These are phyloP conservation scores for Chloroceryle aenea DNA, from an alignment of 2,113 vertebrate genomes.

Conservation along the genomic window DNA sequence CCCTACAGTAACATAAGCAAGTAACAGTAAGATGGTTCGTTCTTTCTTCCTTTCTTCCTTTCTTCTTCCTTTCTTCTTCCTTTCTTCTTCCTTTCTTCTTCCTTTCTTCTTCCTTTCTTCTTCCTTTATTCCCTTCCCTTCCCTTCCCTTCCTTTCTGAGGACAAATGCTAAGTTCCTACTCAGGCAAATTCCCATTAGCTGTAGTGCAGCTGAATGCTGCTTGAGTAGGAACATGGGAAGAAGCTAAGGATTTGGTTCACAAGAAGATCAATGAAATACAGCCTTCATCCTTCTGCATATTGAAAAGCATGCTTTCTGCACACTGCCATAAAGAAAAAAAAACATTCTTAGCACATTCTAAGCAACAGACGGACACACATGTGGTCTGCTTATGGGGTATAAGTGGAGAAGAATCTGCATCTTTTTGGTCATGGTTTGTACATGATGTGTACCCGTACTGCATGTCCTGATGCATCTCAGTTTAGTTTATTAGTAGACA, in stretches of 20 bases:
- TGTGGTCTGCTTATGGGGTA: neutral
- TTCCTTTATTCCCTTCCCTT: too few relatives aligned
- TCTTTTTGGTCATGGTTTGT: accelerated
- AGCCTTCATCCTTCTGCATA: neutral
- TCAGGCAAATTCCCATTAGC: neutral
- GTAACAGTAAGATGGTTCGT: neutral
- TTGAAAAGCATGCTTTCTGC: neutral
- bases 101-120: too few relatives aligned
- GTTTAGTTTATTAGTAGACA: neutral
- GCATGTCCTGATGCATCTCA: neutral
- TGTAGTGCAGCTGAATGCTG: neutral
- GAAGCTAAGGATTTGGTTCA: neutral
- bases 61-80: too few relatives aligned
- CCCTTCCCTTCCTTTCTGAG: neutral
- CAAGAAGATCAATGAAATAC: neutral
- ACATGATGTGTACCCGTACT: neutral
- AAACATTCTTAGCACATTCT: neutral
- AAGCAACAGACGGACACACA: neutral
- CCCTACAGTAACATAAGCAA: neutral
- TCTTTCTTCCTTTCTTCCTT: neutral
- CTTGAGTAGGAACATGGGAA: neutral
- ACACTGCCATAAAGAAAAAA: neutral
- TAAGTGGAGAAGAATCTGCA: neutral
- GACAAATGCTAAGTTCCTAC: neutral
- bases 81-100: too few relatives aligned